Conservation (phyloP, 2,888 invertebrate species). For the Antitype chi region DNA sequence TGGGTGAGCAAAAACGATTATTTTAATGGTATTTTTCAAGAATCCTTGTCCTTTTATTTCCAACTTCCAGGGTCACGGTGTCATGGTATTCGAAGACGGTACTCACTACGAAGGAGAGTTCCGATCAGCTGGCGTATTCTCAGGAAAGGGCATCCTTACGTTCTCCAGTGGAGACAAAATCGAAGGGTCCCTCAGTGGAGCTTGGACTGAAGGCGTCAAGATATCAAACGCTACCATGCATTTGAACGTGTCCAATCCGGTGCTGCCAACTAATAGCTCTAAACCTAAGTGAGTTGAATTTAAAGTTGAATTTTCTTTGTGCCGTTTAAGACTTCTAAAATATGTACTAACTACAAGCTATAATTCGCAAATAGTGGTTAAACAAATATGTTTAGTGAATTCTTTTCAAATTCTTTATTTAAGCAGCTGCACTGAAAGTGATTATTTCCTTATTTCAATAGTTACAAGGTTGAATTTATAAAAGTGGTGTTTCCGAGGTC, state of each 20-base stretch:
- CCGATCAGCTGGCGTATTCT: slow-evolving; percentile 94
- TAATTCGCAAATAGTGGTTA: slow-evolving; percentile 9
- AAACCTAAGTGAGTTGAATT: slow-evolving; percentile 89
- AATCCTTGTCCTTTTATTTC: neutral
- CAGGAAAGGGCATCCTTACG: slow-evolving; percentile 95
- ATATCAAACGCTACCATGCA: slow-evolving; percentile 93
- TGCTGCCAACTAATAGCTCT: slow-evolving; percentile 86
- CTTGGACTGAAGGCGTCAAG: slow-evolving; percentile 95
- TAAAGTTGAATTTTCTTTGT: slow-evolving; percentile 12
- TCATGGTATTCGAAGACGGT: slow-evolving; percentile 97
- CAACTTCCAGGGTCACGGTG: slow-evolving; percentile 93
- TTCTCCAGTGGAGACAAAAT: slow-evolving; percentile 94
- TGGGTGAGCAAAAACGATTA: too few relatives aligned
- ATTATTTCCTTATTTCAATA: slow-evolving; percentile 39
- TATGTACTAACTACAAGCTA: neutral
- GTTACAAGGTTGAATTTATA: slow-evolving; percentile 25
- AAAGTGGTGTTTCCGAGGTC: slow-evolving; percentile 9
- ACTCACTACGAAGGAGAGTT: slow-evolving; percentile 97
- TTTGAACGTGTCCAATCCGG: slow-evolving; percentile 91
- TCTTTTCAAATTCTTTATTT: slow-evolving; percentile 4
- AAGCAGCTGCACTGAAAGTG: slow-evolving; percentile 4
- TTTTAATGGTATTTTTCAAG: too few relatives aligned
- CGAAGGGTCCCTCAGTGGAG: slow-evolving; percentile 93
- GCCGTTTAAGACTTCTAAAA: neutral
- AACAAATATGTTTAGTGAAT: slow-evolving; percentile 6